Conservation (phyloP, 2,797 vertebrate genomes). For the Smutsia gigantea region DNA sequence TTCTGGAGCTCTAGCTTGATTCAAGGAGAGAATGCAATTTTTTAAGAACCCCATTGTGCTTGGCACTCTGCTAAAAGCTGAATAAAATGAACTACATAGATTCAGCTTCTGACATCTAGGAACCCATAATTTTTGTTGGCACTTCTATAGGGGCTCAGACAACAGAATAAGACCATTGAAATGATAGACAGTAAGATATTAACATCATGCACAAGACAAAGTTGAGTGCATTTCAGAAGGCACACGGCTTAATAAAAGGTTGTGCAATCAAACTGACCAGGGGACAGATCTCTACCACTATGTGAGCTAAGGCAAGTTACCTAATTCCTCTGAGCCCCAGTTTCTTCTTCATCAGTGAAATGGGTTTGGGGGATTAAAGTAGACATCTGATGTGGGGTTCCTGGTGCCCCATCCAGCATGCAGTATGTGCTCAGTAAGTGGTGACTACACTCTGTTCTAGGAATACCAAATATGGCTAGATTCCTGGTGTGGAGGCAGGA, state of each 20-base stretch:
- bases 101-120: conserved; percentile 45
- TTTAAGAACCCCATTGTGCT: background rate
- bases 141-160: conserved; percentile 5
- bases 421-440: rapidly evolving
- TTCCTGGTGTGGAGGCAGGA: background rate
- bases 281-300: background rate
- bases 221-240: background rate
- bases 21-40: background rate
- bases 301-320: background rate
- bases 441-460: background rate
- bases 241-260: background rate
- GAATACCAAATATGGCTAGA: background rate
- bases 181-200: conserved; percentile 35
- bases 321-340: background rate
- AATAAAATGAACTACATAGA: conserved; percentile 53
- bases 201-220: conserved; percentile 30
- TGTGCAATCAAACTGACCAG: background rate
- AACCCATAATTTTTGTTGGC: conserved; percentile 60
- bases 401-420: rapidly evolving
- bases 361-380: background rate
- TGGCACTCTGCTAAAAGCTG: conserved; percentile 48
- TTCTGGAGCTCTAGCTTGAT: conserved; percentile 28
- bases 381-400: background rate
- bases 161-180: conserved; percentile 36
- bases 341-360: background rate